A percentile compares a stretch with the other conserved stretches of the same genome.
Conservation (phyloP, 2,888 invertebrate genomes). For the Slavum lentiscoides region DNA sequence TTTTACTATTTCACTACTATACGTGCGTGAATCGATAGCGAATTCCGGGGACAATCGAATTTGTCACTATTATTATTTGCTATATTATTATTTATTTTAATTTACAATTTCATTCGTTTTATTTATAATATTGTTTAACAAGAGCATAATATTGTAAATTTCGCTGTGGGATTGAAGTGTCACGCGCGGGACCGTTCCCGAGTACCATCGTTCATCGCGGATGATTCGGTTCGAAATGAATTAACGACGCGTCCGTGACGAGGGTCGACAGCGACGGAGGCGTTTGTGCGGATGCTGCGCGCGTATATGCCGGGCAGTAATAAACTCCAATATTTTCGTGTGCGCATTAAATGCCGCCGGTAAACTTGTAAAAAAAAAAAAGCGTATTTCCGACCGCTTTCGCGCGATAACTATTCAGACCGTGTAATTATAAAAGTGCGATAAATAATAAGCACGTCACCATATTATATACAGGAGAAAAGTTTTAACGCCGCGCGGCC, state of each 20-base stretch:
- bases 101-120: background rate
- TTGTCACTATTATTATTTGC: too few species aligned
- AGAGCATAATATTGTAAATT: background rate
- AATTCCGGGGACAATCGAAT: too few species aligned
- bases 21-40: too few species aligned
- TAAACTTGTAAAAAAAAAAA: background rate
- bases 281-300: background rate
- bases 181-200: too few species aligned
- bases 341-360: background rate
- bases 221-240: slow-evolving; percentile 10
- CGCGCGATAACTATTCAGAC: too few species aligned
- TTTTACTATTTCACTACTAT: too few species aligned
- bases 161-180: background rate
- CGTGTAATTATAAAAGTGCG: too few species aligned
- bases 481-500: too few species aligned
- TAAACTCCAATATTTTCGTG: slow-evolving; percentile 9
- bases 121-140: background rate
- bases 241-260: slow-evolving; percentile 24
- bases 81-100: background rate
- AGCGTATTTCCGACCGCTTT: background rate
- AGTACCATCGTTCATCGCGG: slow-evolving; percentile 8
- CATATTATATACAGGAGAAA: too few species aligned
- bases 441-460: too few species aligned
- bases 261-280: slow-evolving; percentile 6
- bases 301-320: background rate